Base-by-base conservation (phyloP, 1,140 invertebrate species). In the Camponotus vicinus region DNA sequence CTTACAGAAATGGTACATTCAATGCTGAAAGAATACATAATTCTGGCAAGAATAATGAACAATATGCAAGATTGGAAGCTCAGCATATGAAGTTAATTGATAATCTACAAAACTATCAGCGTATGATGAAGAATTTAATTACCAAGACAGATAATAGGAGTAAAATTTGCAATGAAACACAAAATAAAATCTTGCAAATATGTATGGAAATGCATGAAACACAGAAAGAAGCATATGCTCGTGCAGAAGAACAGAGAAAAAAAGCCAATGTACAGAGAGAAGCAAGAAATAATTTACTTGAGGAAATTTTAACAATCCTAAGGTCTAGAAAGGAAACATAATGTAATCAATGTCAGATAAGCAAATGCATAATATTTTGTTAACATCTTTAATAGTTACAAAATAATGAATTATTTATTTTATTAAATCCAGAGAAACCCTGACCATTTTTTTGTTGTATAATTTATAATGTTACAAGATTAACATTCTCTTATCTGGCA, bases 381-480 rank as follows among this genome's bases (percentile, higher is more conserved):
- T 82, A 3, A 15, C 9, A 73, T 21, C 6, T 59, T 59, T 9
- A 45, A 83, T 63, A 83, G 55, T 83, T 82, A 15, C 6, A 32
- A 71, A 37, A 18, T 73, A 37, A 49, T n/a, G 34, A 63, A 37
- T 82, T 73, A 83, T 83, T 83, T 83, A 83, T 73, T 83, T 42
- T 75, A 32, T 83, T 75, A 49, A 59, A 45, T 21, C 32, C 11
- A 34, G 7, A 9, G 13, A 57, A 37, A 59, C 2, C 3, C 55
- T 42, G 15, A 57, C 32, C 57, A n/a, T 9, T 80, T 40, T 18
- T 21, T 70, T 69, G 40, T 42, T 80, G 21, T 69, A 40, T 59
- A 57, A 42, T 70, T 49, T 49, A 49, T 27, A 69, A 45, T 18
- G 15, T 18, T 34, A 37, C 7, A 15, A 37, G 34, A 18, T 3